phyloP scores from a whole-genome alignment of 2,888 invertebrate genomes.

The Neuroscelio doddi region DNA sequence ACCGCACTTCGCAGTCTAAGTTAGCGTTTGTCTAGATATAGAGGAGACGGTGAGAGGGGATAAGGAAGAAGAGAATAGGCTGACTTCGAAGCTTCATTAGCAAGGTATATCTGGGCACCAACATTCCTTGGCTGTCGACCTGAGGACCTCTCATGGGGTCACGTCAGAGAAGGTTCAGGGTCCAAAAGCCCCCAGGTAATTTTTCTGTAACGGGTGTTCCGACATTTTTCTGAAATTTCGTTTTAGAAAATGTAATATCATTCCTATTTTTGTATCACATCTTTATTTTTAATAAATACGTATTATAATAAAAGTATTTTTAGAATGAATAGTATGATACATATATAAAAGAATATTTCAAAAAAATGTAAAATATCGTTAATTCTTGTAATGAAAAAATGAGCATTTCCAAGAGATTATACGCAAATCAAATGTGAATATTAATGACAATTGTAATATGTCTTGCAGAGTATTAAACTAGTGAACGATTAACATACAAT shows the following conservation, averaged over 20 bases:
- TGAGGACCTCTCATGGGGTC: slow-evolving; percentile 60
- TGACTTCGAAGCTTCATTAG: slow-evolving; percentile 63
- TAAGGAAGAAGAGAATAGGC: slow-evolving; percentile 21
- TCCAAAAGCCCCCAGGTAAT: slow-evolving; percentile 45
- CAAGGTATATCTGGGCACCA: slow-evolving; percentile 59
- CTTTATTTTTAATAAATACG: too few relatives aligned
- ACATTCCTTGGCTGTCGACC: slow-evolving; percentile 66
- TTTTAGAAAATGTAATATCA: too few relatives aligned
- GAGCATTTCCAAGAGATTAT: slow-evolving; percentile 31
- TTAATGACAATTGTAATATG: slow-evolving; percentile 43
- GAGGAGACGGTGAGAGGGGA: slow-evolving; percentile 33
- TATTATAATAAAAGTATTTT: too few relatives aligned
- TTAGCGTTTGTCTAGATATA: slow-evolving; percentile 15
- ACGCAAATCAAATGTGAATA: slow-evolving; percentile 43
- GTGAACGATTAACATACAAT: slow-evolving; percentile 46
- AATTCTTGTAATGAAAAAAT: slow-evolving; percentile 21
- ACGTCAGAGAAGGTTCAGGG: slow-evolving; percentile 50
- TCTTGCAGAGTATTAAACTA: slow-evolving; percentile 35
- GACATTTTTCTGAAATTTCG: slow-evolving; percentile 14
- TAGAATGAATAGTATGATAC: too few relatives aligned
- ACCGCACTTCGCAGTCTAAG: slow-evolving; percentile 17
- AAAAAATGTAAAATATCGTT: slow-evolving; percentile 3
- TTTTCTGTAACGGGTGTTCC: slow-evolving; percentile 43
- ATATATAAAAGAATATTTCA: background rate
- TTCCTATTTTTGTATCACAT: too few relatives aligned